phyloP scores from a whole-genome alignment of 2,888 invertebrate genomes.

The Drosophila fulvimacula region DNA sequence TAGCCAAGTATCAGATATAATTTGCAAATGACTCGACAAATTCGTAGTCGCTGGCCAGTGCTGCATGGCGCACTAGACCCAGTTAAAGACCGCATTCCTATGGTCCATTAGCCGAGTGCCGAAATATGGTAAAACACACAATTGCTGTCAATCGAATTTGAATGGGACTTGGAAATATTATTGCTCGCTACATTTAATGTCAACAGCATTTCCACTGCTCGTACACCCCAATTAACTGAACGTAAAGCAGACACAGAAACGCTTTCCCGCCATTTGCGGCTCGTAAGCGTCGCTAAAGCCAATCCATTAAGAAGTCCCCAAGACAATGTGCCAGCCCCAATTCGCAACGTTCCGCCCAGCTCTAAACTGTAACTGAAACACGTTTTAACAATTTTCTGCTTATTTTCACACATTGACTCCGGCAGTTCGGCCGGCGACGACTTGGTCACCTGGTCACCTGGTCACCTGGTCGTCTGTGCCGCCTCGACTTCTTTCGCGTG shows the following conservation, averaged over 20 bases:
- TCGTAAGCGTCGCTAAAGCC: constrained; percentile 44
- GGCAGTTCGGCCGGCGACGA: constrained; percentile 43
- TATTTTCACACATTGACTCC: constrained; percentile 66
- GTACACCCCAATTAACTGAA: constrained; percentile 35
- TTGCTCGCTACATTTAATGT: constrained; percentile 19
- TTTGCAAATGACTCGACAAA: constrained; percentile 11
- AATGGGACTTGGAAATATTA: constrained; percentile 7
- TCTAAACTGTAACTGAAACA: constrained; percentile 63
- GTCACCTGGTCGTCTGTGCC: constrained; percentile 56
- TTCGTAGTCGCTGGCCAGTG: constrained; percentile 1
- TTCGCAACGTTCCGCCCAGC: constrained; percentile 16
- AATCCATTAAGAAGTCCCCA: constrained; percentile 74
- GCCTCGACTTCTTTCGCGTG: constrained; percentile 41
- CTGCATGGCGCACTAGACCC: constrained; percentile 13
- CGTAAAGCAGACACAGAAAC: constrained; percentile 18
- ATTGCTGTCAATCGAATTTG: constrained; percentile 9
- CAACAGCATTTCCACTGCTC: constrained; percentile 19
- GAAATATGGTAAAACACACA: neutral
- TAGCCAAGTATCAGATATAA: constrained; percentile 6
- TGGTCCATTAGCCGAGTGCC: constrained; percentile 4
- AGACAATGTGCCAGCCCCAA: constrained; percentile 22
- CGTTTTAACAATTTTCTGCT: constrained; percentile 75
- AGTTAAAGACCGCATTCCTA: constrained; percentile 35
- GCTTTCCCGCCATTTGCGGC: constrained; percentile 49
- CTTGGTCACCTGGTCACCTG: constrained; percentile 73